Evolutionary conservation across 2,113 vertebrate species (phyloP).

Genomic region (Podarcis muralis): DNA sequence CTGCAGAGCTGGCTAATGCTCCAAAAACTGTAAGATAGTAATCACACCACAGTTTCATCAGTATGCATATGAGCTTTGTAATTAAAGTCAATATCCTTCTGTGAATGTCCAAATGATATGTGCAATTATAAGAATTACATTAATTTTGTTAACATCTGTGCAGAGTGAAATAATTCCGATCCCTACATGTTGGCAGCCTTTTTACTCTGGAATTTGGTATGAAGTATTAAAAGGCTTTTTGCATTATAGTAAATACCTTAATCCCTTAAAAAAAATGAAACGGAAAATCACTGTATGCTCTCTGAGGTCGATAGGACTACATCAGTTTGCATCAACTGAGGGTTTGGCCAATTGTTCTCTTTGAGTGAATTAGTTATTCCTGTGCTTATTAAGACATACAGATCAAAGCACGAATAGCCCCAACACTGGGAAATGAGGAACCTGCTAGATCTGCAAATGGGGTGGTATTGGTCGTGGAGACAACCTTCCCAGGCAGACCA

Average conservation of each 20-base stretch:
- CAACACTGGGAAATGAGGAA: neutral
- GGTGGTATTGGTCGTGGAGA: neutral
- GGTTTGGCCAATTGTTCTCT: neutral
- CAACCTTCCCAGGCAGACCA: neutral
- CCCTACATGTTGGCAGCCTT: neutral
- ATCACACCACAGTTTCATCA: constrained; percentile 17
- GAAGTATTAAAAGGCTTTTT: constrained; percentile 23
- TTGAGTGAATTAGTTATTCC: neutral
- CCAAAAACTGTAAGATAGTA: neutral
- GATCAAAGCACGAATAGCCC: neutral
- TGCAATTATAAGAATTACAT: constrained; percentile 20
- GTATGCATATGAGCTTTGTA: constrained; percentile 27
- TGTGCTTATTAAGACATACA: neutral
- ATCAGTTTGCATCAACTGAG: neutral
- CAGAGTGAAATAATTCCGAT: constrained; percentile 3
- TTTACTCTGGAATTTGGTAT: neutral
- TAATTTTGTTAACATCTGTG: constrained; percentile 31
- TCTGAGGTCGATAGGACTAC: neutral
- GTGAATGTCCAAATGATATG: constrained; percentile 29
- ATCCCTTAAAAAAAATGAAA: constrained; percentile 2
- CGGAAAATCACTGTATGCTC: neutral
- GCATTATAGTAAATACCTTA: constrained; percentile 18
- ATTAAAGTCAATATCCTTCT: constrained; percentile 25
- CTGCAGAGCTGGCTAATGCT: neutral
- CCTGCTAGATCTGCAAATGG: neutral